Base-by-base conservation (phyloP, 2,113 vertebrate genomes). In the Lanius collurio region DNA sequence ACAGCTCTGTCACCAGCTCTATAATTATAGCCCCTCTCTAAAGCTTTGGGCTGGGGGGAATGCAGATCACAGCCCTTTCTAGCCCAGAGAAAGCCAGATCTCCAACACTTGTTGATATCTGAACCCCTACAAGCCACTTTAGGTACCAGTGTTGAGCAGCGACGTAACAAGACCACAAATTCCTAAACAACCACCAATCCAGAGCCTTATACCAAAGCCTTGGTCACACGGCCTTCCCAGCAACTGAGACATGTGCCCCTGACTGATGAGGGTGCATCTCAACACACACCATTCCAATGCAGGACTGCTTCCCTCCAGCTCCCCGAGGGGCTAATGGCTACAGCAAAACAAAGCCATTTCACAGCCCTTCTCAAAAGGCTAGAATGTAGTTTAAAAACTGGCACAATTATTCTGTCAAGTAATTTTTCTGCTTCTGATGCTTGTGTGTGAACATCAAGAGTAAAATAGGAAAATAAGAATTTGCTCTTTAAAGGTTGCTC, bases 21-120 rank as follows among this genome's bases (percentile, higher is more conserved):
- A 0, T 21, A 52, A 71, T 28, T 52, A 47, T 0, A 87, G 60
- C 8, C 44, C 22, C 35, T n/a, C 44, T 63, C 30, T 44, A 41
- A 60, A 73, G 14, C 53, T 64, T 52, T 37, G 49, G 73, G 57
- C 31, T n/a, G 14, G 18, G 7, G 27, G 8, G 2, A 75, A 87
- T 12, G 18, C 30, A 78, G 30, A 67, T 20, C 33, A 62, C 27
- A 78, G 35, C 10, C 30, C 41, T 67, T 17, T 28, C 18, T 23
- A 63, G 22, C 8, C 11, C 86, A 30, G 15, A 37, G n/a, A 59
- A 71, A 56, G 22, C 30, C 53, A 62, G 28, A 85, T 7, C 26
- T 73, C 15, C 44, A 57, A 7, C 28, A 23, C 13, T 5, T 21
- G 12, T 0, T 37, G 53, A 24, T 42, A 33, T 2, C 7, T 2